A percentile compares a stretch with the other conserved stretches of the same genome.
Evolutionary conservation across 2,113 vertebrate genomes (phyloP).

Genomic region (Zosterops lateralis): DNA sequence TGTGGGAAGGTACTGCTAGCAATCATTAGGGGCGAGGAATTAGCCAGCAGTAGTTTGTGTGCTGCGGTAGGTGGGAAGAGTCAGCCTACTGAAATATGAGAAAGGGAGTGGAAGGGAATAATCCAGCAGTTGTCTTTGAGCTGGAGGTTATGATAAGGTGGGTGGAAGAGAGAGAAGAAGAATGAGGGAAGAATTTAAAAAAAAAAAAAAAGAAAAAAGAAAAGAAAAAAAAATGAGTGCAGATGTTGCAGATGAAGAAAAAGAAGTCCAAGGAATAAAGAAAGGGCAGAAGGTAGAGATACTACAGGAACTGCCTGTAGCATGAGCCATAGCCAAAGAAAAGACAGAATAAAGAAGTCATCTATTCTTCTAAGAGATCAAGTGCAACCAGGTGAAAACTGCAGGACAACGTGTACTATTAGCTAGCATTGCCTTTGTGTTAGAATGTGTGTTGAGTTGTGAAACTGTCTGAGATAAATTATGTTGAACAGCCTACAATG

Average conservation of each 20-base stretch:
- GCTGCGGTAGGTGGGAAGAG: constrained; percentile 4
- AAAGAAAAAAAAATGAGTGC: too few species aligned
- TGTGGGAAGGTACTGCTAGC: neutral
- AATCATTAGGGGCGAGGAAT: neutral
- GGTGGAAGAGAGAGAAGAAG: neutral
- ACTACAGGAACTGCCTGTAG: neutral
- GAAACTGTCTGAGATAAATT: neutral
- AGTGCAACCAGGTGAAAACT: neutral
- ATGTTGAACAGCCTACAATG: neutral
- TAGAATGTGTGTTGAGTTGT: neutral
- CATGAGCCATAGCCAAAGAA: neutral
- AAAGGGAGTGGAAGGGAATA: neutral
- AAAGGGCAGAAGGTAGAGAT: neutral
- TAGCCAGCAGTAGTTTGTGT: constrained; percentile 7
- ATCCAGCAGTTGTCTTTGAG: neutral
- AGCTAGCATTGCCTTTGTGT: neutral
- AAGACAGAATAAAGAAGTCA: neutral
- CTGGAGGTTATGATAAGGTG: constrained; percentile 6
- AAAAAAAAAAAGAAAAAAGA: neutral
- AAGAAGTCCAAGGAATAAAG: neutral
- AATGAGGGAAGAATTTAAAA: neutral
- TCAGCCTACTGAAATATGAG: neutral
- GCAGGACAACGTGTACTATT: neutral
- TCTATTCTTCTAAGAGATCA: neutral
- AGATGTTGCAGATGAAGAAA: neutral